Evolutionary conservation across 2,113 vertebrate genomes (phyloP), one percentile per base, ranked within the genome.

Genomic region (Mesitornis unicolor): DNA sequence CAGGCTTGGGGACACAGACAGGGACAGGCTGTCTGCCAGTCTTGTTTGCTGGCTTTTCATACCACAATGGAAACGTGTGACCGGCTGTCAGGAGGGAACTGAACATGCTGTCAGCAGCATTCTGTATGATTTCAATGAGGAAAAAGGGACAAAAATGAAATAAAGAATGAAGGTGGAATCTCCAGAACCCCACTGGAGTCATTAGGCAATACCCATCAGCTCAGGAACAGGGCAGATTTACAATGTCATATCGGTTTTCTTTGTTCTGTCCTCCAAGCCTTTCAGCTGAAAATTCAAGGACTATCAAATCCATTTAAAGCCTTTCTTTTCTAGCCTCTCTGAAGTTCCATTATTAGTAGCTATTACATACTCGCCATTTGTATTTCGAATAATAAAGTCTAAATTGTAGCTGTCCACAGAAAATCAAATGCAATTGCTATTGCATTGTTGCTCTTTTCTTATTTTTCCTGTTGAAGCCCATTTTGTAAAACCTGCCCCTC

Each of bases 331-430:
- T 38, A 89, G 2, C 18, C 2, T 1, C 76, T 36, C 86, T 54
- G 42, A 80, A 81, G 64, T 24, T 87, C 54, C 60, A 36, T 78
- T 87, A 47, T 81, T 56, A 88, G 35, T 47, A 74, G 64, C 56
- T 80, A 60, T 89, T 92, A 89, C 13, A 3, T 47, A 17, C 81
- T 93, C 81, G 42, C 54, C 71, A 75, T 83, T 93, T 78, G 42
- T 67, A 43, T 74, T 93, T 86, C 87, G 71, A 84, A 92, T 90
- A 77, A 83, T 50, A 16, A 93, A 91, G 8, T 28, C 86, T 48
- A 63, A 88, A 84, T 84, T 51, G 86, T 54, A 95, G 75, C 93
- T 54, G 33, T 75, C 85, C 80, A 31, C 24, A 84, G 60, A 63
- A 89, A 68, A 78, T 86, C 51, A 67, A 59, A 74, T 50, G 33